Conservation (phyloP, 2,888 invertebrate genomes). For the Heliconius ismenius region DNA sequence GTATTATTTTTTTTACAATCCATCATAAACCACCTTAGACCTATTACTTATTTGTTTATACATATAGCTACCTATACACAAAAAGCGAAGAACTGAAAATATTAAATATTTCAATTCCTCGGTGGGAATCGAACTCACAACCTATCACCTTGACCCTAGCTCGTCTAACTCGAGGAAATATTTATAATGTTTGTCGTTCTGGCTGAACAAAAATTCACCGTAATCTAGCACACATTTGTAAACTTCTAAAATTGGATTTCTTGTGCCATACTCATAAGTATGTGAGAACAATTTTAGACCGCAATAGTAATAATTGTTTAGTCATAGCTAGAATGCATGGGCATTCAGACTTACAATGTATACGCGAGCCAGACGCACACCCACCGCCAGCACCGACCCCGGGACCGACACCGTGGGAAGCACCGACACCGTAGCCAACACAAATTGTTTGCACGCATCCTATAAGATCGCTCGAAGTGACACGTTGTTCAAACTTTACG, state of each 20-base stretch:
- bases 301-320: constrained; percentile 4
- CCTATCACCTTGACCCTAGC: too few species aligned
- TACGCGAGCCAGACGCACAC: constrained; percentile 43
- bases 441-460: constrained; percentile 53
- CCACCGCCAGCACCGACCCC: constrained; percentile 45
- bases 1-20: not conserved
- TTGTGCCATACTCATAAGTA: not conserved
- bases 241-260: not conserved
- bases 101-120: not conserved
- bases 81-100: not conserved
- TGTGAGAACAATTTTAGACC: not conserved
- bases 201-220: not conserved
- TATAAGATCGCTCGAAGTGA: constrained; percentile 52
- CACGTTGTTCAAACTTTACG: constrained; percentile 46
- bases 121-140: too few species aligned
- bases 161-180: not conserved
- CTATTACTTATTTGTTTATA: not conserved
- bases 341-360: not conserved
- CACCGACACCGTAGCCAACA: constrained; percentile 47
- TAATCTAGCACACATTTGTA: not conserved
- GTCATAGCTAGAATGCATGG: not conserved
- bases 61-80: too few species aligned
- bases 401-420: constrained; percentile 50
- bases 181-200: not conserved
- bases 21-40: not conserved